Base-by-base conservation (phyloP, 2,113 vertebrate species). In the Zosterops japonicus region DNA sequence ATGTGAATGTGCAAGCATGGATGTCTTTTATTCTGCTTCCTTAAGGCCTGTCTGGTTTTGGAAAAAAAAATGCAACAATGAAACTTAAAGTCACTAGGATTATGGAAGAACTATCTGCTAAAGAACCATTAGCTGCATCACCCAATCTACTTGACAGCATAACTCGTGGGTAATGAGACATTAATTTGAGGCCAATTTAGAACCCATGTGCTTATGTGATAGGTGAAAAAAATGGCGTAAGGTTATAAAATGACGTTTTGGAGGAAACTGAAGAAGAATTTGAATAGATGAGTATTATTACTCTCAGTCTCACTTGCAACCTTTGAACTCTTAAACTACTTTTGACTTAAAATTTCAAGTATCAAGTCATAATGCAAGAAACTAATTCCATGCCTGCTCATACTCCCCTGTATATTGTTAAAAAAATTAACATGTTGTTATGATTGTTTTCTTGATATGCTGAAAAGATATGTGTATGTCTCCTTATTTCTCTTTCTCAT, bases 21-120 rank as follows among this genome's bases (percentile, higher is more conserved):
- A 36, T 64, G 29, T 72, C 72, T 90, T 87, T 89, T 93, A 65
- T 93, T 76, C 52, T 83, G 12, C 27, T 93, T 87, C 75, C 87
- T 90, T 90, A 65, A 92, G 36, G 24, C 50, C 42, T 91, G 63
- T 25, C 87, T 71, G 70, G 93, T 80, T 94, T 84, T 65, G 14
- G 25, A 84, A 94, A 56, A 91, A 22, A 35, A 74, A 89, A 81
- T 5, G 9, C 24, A 61, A 93, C 68, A 90, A 85, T 69, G 55
- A 85, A 93, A 46, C 17, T 60, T 69, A 35, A 21, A 79, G 44
- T 87, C 28, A 2, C 20, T 92, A 90, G 76, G 36, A 84, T 80
- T 74, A 52, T 61, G 68, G 85, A 94, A 95, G 92, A 90, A 55
- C 31, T 86, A 31, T 23, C 68, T 91, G 4, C 18, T 88, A 61